Evolutionary conservation across 1,140 invertebrate species (phyloP).

Genomic region (Sarcophaga bullata): DNA sequence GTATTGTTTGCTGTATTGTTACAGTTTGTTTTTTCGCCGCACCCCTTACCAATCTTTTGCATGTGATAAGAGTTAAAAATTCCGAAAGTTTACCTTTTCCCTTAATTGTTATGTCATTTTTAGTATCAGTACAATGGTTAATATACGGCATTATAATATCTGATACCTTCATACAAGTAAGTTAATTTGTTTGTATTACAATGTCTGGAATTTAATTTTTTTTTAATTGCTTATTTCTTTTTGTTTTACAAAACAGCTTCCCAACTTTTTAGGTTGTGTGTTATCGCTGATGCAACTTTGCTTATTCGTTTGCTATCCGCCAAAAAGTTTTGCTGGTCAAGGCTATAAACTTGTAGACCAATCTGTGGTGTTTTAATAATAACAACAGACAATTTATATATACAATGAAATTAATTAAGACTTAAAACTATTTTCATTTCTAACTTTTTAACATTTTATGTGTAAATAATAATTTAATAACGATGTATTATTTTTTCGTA

Average conservation of each 20-base stretch:
- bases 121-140: constrained; percentile 80
- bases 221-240: constrained; percentile 24
- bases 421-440: too few species aligned
- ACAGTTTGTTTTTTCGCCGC: constrained; percentile 83
- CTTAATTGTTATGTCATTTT: constrained; percentile 78
- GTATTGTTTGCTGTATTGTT: constrained; percentile 75
- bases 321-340: constrained; percentile 62
- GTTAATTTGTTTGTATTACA: constrained; percentile 32
- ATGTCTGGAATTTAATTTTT: constrained; percentile 4
- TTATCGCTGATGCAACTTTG: constrained; percentile 75
- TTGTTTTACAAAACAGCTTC: constrained; percentile 68
- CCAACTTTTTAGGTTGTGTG: constrained; percentile 78
- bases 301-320: constrained; percentile 77
- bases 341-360: constrained; percentile 61
- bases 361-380: constrained; percentile 47
- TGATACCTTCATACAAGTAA: constrained; percentile 78
- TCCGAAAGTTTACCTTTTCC: constrained; percentile 83
- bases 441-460: too few species aligned
- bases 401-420: too few species aligned
- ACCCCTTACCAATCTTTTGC: constrained; percentile 78
- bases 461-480: too few species aligned
- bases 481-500: too few species aligned
- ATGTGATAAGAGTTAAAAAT: constrained; percentile 79
- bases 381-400: neutral
- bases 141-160: constrained; percentile 77